Conservation (phyloP, 2,113 vertebrate genomes). For the Alethe diademata region DNA sequence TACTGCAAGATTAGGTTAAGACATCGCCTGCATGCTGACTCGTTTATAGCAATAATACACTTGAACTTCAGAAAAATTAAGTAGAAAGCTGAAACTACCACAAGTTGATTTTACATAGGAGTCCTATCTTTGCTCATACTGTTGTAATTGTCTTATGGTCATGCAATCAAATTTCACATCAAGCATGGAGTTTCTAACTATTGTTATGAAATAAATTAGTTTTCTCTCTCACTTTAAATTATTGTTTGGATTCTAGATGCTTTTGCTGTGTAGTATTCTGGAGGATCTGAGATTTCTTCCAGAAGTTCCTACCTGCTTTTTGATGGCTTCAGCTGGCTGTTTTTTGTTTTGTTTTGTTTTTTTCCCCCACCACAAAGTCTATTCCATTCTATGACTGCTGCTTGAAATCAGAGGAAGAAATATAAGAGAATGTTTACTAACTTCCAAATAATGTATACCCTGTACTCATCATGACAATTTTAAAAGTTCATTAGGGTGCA, state of each 20-base stretch:
- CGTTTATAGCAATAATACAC: not conserved
- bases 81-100: not conserved
- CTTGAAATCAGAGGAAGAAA: not conserved
- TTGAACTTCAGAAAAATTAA: not conserved
- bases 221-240: not conserved
- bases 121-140: not conserved
- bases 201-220: not conserved
- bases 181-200: not conserved
- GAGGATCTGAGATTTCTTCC: not conserved
- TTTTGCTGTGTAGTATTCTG: not conserved
- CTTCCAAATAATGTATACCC: not conserved
- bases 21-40: not conserved
- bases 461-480: not conserved
- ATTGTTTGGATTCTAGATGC: not conserved
- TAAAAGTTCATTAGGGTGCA: not conserved
- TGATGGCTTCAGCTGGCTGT: not conserved
- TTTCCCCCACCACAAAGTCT: not conserved
- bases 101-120: not conserved
- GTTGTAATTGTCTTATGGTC: not conserved
- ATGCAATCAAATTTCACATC: not conserved
- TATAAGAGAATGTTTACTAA: not conserved
- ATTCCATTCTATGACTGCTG: not conserved
- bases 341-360: not conserved
- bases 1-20: not conserved
- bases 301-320: not conserved